Conservation (phyloP, 2,113 vertebrate species). For the Prolemur simus region DNA sequence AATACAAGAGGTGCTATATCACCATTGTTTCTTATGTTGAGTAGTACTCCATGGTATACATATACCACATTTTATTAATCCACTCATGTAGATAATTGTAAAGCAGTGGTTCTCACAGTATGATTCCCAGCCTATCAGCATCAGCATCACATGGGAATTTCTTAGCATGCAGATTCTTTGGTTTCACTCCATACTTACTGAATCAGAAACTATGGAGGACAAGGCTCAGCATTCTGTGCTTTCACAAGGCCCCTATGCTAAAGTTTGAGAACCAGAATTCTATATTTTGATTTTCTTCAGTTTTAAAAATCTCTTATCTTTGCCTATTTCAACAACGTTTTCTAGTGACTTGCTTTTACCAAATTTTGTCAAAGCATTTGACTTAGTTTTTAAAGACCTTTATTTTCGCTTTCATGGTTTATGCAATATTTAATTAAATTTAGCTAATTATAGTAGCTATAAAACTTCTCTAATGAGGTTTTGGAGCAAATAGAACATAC, state of each 20-base stretch:
- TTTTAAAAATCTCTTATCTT: background rate
- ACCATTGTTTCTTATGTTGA: too few relatives aligned
- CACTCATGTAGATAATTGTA: background rate
- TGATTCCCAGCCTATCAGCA: background rate
- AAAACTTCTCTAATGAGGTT: background rate
- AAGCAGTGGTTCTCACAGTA: background rate
- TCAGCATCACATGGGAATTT: background rate
- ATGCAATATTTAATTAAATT: conserved; percentile 6
- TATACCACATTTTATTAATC: too few relatives aligned
- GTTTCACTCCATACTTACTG: background rate
- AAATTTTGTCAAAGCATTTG: conserved; percentile 2
- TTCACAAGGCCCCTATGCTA: background rate
- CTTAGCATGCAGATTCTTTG: background rate
- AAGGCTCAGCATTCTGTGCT: background rate
- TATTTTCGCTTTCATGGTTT: conserved; percentile 27
- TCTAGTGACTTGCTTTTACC: background rate
- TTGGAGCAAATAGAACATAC: background rate
- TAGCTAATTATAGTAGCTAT: background rate
- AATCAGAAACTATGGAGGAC: background rate
- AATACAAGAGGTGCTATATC: too few relatives aligned
- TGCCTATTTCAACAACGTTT: background rate
- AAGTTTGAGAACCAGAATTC: background rate
- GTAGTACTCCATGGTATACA: too few relatives aligned
- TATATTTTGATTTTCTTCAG: background rate
- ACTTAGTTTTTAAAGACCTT: background rate